Conservation (phyloP, 2,888 invertebrate genomes). For the Rhagium mordax region DNA sequence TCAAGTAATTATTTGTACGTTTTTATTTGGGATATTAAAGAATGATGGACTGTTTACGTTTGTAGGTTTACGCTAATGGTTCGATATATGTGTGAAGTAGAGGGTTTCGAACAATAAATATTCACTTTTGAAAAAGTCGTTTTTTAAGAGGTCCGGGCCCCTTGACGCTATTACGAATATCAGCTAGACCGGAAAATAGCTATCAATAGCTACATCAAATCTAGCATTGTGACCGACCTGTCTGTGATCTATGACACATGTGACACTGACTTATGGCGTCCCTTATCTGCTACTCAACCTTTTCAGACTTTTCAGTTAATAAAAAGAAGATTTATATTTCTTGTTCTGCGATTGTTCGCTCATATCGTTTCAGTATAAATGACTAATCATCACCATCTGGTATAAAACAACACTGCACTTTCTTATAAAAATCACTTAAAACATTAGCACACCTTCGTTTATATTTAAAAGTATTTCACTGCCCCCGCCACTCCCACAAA, state of each 20-base stretch:
- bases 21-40: too few species aligned
- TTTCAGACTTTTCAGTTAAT: neutral
- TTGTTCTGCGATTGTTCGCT: neutral
- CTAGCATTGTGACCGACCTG: conserved; percentile 2
- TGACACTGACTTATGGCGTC: conserved; percentile 1
- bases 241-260: conserved; percentile 4
- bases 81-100: neutral
- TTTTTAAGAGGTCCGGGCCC: neutral
- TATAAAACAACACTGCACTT: too few species aligned
- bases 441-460: too few species aligned
- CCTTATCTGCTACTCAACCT: neutral
- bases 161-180: conserved; percentile 3
- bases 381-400: too few species aligned
- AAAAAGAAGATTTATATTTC: neutral
- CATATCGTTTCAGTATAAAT: neutral
- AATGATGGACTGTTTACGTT: too few species aligned
- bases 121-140: neutral
- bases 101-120: neutral
- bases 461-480: too few species aligned
- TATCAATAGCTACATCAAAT: conserved; percentile 12
- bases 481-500: too few species aligned
- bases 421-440: too few species aligned
- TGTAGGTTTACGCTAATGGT: neutral
- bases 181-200: neutral
- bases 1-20: too few species aligned